Conservation (phyloP, 2,888 invertebrate genomes). For the Lepidocyrtoides sp. region DNA sequence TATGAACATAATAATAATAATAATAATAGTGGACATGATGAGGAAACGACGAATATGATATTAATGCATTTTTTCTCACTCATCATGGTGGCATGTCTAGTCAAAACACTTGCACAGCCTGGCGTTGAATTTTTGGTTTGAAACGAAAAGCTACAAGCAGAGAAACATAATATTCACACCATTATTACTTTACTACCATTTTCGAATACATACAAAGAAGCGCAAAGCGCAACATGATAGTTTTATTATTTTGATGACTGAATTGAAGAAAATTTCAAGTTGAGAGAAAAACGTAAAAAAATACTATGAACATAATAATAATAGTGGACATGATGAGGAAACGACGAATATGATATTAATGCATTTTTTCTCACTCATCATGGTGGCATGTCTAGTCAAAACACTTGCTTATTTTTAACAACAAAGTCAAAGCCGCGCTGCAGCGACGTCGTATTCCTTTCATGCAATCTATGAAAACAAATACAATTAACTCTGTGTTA, state of each 20-base stretch:
- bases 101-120: neutral
- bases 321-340: neutral
- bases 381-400: neutral
- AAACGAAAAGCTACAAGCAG: too few relatives aligned
- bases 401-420: slow-evolving; percentile 1
- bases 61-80: neutral
- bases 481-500: slow-evolving; percentile 33
- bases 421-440: neutral
- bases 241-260: slow-evolving; percentile 14
- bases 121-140: neutral
- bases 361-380: neutral
- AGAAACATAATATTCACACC: too few relatives aligned
- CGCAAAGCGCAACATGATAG: slow-evolving; percentile 1
- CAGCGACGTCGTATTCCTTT: slow-evolving; percentile 45
- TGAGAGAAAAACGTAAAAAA: neutral
- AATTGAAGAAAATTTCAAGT: neutral
- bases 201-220: neutral
- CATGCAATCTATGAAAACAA: slow-evolving; percentile 59
- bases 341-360: neutral
- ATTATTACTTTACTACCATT: neutral
- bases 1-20: neutral
- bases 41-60: neutral
- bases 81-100: neutral
- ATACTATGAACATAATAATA: neutral
- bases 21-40: slow-evolving; percentile 7